phyloP scores from a whole-genome alignment of 2,113 vertebrate genomes.

The Zosterops pallidus region DNA sequence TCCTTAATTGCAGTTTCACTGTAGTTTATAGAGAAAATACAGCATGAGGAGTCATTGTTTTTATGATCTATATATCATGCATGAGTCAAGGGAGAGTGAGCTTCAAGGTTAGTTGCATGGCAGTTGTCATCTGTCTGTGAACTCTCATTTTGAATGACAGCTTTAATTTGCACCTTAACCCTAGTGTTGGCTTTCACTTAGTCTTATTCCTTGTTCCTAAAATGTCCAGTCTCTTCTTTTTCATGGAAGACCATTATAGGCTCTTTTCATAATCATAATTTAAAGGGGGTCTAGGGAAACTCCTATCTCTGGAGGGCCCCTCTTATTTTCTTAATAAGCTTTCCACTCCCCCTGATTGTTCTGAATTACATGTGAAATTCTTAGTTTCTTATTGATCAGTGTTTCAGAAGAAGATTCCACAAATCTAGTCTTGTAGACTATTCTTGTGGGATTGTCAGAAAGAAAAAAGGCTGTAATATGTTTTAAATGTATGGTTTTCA shows the following conservation, averaged over 20 bases:
- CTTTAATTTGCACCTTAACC: constrained; percentile 23
- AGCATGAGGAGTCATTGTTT: not conserved
- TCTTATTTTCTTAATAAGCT: constrained; percentile 11
- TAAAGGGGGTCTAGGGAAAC: not conserved
- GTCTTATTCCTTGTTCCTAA: not conserved
- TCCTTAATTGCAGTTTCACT: constrained; percentile 22
- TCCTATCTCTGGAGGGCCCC: not conserved
- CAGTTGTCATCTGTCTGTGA: constrained; percentile 41
- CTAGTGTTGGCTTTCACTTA: not conserved
- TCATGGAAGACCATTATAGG: not conserved
- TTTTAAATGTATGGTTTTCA: constrained; percentile 29
- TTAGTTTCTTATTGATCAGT: not conserved
- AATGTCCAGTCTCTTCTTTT: not conserved
- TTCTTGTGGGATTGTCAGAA: not conserved
- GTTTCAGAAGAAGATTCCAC: not conserved
- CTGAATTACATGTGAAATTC: not conserved
- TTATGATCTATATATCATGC: not conserved
- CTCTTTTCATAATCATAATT: not conserved
- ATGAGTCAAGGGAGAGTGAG: not conserved
- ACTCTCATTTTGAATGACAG: not conserved
- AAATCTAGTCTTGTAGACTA: not conserved
- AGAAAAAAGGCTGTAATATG: not conserved
- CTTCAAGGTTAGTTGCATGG: constrained; percentile 33
- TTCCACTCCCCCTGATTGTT: not conserved
- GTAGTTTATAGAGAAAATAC: constrained; percentile 31